A percentile compares a stretch with the other conserved stretches of the same genome.
Evolutionary conservation across 2,113 vertebrate genomes (phyloP).

Genomic region (Hyaena hyaena): DNA sequence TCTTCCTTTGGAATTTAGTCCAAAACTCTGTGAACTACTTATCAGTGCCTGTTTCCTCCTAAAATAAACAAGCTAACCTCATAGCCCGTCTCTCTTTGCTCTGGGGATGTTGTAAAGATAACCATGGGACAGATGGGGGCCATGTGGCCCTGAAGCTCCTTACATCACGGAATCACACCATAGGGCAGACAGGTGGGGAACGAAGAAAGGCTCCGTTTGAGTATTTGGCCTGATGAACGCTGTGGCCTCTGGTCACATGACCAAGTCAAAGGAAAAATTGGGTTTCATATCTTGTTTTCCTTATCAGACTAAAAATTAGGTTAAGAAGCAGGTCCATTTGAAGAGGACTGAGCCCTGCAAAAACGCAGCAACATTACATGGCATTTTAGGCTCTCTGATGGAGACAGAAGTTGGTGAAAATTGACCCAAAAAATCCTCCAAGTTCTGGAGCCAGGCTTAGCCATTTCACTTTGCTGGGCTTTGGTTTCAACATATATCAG

Average conservation of each 20-base stretch:
- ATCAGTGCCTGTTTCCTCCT: constrained; percentile 59
- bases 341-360: not conserved
- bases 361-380: not conserved
- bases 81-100: constrained; percentile 26
- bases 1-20: constrained; percentile 47
- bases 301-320: constrained; percentile 49
- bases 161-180: not conserved
- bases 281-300: constrained; percentile 39
- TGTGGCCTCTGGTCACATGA: not conserved
- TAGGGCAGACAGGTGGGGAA: not conserved
- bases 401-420: not conserved
- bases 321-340: constrained; percentile 8
- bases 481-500: not conserved
- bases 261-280: constrained; percentile 1
- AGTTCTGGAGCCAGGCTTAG: not conserved
- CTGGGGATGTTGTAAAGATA: constrained; percentile 6
- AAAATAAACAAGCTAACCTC: constrained; percentile 66
- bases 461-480: not conserved
- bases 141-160: not conserved
- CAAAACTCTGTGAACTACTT: constrained; percentile 25
- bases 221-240: rapidly evolving
- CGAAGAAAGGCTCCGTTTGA: not conserved
- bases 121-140: not conserved
- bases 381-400: not conserved
- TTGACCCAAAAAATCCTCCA: not conserved